A percentile compares a stretch with the other conserved stretches of the same genome.
Conservation (phyloP, 1,140 invertebrate genomes). For the Polypedilum pembai region DNA sequence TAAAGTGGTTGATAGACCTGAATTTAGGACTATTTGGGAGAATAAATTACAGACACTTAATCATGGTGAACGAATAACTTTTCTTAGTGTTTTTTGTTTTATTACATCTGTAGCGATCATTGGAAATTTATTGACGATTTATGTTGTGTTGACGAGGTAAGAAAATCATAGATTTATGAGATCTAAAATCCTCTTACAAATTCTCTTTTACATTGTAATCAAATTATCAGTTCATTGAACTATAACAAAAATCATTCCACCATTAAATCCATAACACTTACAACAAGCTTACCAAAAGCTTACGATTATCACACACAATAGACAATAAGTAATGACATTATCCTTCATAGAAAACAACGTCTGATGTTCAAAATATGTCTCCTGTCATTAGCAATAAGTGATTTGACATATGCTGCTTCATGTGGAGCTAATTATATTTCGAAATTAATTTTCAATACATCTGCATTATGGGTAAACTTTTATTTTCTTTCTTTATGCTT, state of each 20-base stretch:
- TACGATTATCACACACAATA: too few relatives aligned
- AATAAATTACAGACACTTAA: not conserved
- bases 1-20: not conserved
- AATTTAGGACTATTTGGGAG: not conserved
- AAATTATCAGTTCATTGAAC: not conserved
- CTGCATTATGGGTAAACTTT: not conserved
- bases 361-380: not conserved
- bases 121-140: slow-evolving; percentile 12
- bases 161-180: not conserved
- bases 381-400: not conserved
- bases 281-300: too few relatives aligned
- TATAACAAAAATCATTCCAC: not conserved
- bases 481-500: too few relatives aligned
- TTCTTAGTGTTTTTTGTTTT: not conserved
- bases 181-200: not conserved
- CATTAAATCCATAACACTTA: too few relatives aligned
- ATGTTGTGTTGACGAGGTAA: not conserved
- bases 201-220: too few relatives aligned
- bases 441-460: not conserved
- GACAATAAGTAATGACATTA: too few relatives aligned
- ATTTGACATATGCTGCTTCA: not conserved
- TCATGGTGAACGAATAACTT: not conserved
- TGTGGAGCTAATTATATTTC: not conserved
- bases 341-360: not conserved
- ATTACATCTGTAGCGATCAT: not conserved